Base-by-base conservation (phyloP, 2,888 invertebrate species). In the Tenthredo amoena region DNA sequence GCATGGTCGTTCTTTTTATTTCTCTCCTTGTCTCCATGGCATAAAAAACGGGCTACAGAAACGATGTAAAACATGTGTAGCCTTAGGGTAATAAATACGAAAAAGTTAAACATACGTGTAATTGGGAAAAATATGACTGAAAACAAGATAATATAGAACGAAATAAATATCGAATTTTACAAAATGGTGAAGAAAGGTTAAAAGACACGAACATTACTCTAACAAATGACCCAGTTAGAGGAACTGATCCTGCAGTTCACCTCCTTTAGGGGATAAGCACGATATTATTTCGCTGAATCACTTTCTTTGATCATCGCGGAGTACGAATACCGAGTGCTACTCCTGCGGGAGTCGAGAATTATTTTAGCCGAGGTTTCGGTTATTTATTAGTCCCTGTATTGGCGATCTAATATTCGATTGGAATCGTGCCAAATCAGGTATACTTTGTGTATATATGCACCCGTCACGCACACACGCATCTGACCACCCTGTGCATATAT, bases 361-460 rank as follows among this genome's bases (percentile, higher is more conserved):
- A 91, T 91, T 91, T 91, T 88, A 87, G 90, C 89, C 87, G 87
- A 87, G 89, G 86, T 86, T 71, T 88, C 88, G 88, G 89, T 91
- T 91, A 91, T 90, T 91, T 91, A 91, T 91, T 89, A 90, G 88
- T 87, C 87, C 86, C 87, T 88, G 89, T 89, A 90, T 90, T 89
- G 89, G 88, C 88, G 89, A 89, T 90, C 89, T 88, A 89, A 91
- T 91, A 91, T 91, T 89, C 88, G 12, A 65, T 88, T 91, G 91
- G 91, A 88, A 31, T 85, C 26, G 12, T 68, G 91, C 91, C 91
- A 91, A 82, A 87, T 81, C 62, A 21, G 18, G 5, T 21, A 37
- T 62, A 77, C 77, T 77, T 77, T 77, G 58, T 81, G 50, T 55
- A 74, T 43, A 1, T 55, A 21, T 21, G 31, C 15, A 50, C 26